Evolutionary conservation across 2,888 invertebrate species (phyloP).

Genomic region (Ceramica pisi): DNA sequence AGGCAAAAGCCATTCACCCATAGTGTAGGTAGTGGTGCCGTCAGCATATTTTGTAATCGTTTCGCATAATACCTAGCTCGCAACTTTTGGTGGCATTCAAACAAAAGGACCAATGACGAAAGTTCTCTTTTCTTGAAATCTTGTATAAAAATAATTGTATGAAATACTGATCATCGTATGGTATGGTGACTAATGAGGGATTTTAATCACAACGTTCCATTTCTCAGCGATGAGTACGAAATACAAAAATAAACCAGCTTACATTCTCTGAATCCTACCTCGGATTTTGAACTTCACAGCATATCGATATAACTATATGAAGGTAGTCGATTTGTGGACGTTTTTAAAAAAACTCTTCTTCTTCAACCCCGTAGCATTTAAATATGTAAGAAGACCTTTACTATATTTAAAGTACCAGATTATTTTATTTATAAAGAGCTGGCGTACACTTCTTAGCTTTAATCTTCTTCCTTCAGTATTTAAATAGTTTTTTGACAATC

Average conservation of each 20-base stretch:
- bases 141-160: slow-evolving; percentile 45
- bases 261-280: slow-evolving; percentile 79
- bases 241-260: slow-evolving; percentile 81
- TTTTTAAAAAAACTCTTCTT: not conserved
- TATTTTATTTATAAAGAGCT: not conserved
- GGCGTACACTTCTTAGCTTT: not conserved
- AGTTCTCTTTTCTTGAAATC: not conserved
- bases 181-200: slow-evolving; percentile 79
- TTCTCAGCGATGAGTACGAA: slow-evolving; percentile 68
- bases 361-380: not conserved
- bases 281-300: slow-evolving; percentile 76
- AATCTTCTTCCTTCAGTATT: not conserved
- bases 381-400: not conserved
- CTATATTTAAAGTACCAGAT: not conserved
- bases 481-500: not conserved
- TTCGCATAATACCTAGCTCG: too few relatives aligned
- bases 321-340: not conserved
- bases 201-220: slow-evolving; percentile 73
- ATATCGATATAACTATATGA: slow-evolving; percentile 23
- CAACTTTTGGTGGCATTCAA: too few relatives aligned
- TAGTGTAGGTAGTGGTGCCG: too few relatives aligned
- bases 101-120: too few relatives aligned
- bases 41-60: too few relatives aligned
- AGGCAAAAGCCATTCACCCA: too few relatives aligned
- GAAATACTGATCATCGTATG: slow-evolving; percentile 55